These are phyloP conservation scores for Priocnemis perturbator DNA, from an alignment of 2,888 invertebrate genomes.

Conservation along the genomic window DNA sequence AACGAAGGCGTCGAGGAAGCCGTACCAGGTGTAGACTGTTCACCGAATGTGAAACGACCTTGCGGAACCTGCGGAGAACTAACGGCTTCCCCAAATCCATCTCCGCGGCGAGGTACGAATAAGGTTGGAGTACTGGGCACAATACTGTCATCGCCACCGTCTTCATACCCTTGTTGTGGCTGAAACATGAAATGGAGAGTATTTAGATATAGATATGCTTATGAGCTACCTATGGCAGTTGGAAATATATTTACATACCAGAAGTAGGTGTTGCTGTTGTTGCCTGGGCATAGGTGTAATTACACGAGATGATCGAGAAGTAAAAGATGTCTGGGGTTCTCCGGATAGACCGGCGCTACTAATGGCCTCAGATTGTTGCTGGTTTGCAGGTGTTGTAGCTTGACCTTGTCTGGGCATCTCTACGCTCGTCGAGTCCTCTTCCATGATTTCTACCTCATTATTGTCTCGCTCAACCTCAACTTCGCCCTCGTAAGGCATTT, in stretches of 20 bases:
- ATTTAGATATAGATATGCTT: not conserved
- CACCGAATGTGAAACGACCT: slow-evolving; percentile 82
- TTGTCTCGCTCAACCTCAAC: slow-evolving; percentile 78
- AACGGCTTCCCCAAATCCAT: slow-evolving; percentile 93
- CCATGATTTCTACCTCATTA: slow-evolving; percentile 79
- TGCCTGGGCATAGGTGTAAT: slow-evolving; percentile 77
- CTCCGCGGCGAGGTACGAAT: slow-evolving; percentile 87
- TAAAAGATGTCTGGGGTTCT: slow-evolving; percentile 69
- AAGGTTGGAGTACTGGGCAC: slow-evolving; percentile 94
- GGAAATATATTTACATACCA: slow-evolving; percentile 63
- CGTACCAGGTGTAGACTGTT: slow-evolving; percentile 73
- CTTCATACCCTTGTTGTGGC: slow-evolving; percentile 79
- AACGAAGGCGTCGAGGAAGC: slow-evolving; percentile 65
- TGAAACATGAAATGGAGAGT: slow-evolving; percentile 42
- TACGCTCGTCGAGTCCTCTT: slow-evolving; percentile 78
- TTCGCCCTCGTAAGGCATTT: slow-evolving; percentile 69
- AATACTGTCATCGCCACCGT: slow-evolving; percentile 85
- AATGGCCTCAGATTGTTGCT: slow-evolving; percentile 82
- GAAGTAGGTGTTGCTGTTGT: slow-evolving; percentile 76
- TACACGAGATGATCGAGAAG: slow-evolving; percentile 71
- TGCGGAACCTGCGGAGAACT: slow-evolving; percentile 89
- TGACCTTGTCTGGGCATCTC: slow-evolving; percentile 80
- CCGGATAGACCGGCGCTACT: slow-evolving; percentile 80
- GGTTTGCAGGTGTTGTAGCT: slow-evolving; percentile 74
- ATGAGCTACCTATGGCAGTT: not conserved